Percentiles rank a stretch among this genome's conserved stretches.
Conservation (phyloP, 2,113 vertebrate genomes). For the Narcine bancroftii region DNA sequence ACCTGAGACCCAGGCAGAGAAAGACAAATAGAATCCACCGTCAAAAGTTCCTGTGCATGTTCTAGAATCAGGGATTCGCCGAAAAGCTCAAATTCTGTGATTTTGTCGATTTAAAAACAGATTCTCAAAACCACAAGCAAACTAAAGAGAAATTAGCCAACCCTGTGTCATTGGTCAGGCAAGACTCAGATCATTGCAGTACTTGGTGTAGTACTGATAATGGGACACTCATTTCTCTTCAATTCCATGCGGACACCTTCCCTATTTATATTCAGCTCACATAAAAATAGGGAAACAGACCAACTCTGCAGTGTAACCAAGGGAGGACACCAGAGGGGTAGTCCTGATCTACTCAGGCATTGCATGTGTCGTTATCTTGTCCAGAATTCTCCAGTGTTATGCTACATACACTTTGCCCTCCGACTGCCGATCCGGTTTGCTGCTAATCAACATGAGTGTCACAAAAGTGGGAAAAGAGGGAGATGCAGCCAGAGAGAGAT, state of each 20-base stretch:
- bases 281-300: conserved; percentile 6
- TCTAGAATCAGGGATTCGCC: conserved; percentile 63
- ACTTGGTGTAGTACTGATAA: conserved; percentile 20
- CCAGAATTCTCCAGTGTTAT: conserved; percentile 50
- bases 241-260: conserved; percentile 32
- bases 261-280: conserved; percentile 32
- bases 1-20: conserved; percentile 93
- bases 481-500: conserved; percentile 35
- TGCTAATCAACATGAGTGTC: conserved; percentile 1
- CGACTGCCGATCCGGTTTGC: background rate
- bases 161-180: conserved; percentile 10
- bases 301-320: conserved; percentile 20
- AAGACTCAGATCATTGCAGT: conserved; percentile 19
- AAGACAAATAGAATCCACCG: conserved; percentile 88
- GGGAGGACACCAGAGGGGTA: conserved; percentile 14
- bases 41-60: conserved; percentile 91
- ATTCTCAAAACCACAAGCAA: background rate
- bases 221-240: conserved; percentile 24
- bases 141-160: too few relatives aligned
- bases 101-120: conserved; percentile 1
- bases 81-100: conserved; percentile 29
- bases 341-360: conserved; percentile 29
- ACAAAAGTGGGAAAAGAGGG: conserved; percentile 13
- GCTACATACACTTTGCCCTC: conserved; percentile 40
- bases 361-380: conserved; percentile 56